Conservation (phyloP, 2,888 invertebrate species). For the Girardia tigrina region DNA sequence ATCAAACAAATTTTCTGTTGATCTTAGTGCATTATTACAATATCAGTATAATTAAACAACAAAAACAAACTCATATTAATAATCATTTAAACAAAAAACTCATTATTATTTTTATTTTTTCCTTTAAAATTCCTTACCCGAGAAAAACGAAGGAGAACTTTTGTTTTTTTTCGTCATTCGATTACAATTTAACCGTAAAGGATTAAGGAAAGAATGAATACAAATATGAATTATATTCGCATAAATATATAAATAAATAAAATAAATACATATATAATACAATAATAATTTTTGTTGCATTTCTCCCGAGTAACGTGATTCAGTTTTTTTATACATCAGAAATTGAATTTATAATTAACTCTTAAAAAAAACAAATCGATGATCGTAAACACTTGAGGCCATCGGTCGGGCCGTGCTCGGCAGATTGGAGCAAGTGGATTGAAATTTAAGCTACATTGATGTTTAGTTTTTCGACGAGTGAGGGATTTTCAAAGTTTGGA, state of each 20-base stretch:
- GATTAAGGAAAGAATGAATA: background rate
- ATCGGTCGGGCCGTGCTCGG: background rate
- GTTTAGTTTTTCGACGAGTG: background rate
- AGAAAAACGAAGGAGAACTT: too few relatives aligned
- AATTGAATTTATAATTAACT: constrained; percentile 23
- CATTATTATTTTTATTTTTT: too few relatives aligned
- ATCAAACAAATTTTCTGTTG: too few relatives aligned
- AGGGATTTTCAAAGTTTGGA: background rate
- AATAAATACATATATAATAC: background rate
- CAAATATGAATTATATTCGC: background rate
- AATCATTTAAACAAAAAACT: too few relatives aligned
- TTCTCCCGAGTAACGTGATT: background rate
- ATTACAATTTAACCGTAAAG: too few relatives aligned
- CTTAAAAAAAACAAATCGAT: constrained; percentile 19
- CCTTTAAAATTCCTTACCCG: too few relatives aligned
- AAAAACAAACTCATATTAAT: too few relatives aligned
- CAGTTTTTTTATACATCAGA: constrained; percentile 9
- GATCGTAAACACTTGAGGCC: constrained; percentile 23
- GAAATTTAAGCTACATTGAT: constrained; percentile 23
- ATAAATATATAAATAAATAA: background rate
- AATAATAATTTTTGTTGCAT: background rate
- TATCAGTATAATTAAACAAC: too few relatives aligned
- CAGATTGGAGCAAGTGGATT: background rate
- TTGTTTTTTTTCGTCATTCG: too few relatives aligned
- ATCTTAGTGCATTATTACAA: too few relatives aligned